Conservation (phyloP, 1,140 invertebrate species). For the Adoxophyes honmai region DNA sequence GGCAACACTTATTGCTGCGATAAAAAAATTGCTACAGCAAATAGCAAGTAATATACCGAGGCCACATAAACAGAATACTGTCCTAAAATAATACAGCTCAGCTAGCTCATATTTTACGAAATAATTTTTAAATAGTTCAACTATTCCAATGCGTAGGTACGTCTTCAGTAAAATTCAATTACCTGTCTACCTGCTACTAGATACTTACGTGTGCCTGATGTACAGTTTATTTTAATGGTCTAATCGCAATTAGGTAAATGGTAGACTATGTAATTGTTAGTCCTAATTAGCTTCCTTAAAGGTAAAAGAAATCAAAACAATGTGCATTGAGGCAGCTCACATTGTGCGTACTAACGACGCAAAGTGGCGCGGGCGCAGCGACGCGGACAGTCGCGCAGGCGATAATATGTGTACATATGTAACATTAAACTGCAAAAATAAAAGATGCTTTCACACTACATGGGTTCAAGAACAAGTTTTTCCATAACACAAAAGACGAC, state of each 20-base stretch:
- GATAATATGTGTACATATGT: slow-evolving; percentile 77
- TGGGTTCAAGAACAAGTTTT: slow-evolving; percentile 77
- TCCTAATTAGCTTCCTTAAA: slow-evolving; percentile 9
- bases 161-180: too few relatives aligned
- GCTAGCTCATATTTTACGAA: too few relatives aligned
- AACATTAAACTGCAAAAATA: slow-evolving; percentile 76
- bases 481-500: slow-evolving; percentile 77
- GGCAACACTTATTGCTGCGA: slow-evolving; percentile 24
- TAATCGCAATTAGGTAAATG: too few relatives aligned
- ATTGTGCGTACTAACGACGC: slow-evolving; percentile 43
- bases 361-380: slow-evolving; percentile 32
- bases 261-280: too few relatives aligned
- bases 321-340: slow-evolving; percentile 13
- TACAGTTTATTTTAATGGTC: too few relatives aligned
- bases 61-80: too few relatives aligned
- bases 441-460: slow-evolving; percentile 76
- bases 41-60: not conserved
- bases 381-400: slow-evolving; percentile 59
- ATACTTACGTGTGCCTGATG: too few relatives aligned
- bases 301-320: slow-evolving; percentile 33
- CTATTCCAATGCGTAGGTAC: too few relatives aligned
- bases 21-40: slow-evolving; percentile 5
- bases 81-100: too few relatives aligned
- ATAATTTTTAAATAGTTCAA: too few relatives aligned
- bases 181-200: too few relatives aligned